These are phyloP conservation scores for Chaetodon auriga DNA, from an alignment of 2,113 vertebrate species.

Conservation along the genomic window DNA sequence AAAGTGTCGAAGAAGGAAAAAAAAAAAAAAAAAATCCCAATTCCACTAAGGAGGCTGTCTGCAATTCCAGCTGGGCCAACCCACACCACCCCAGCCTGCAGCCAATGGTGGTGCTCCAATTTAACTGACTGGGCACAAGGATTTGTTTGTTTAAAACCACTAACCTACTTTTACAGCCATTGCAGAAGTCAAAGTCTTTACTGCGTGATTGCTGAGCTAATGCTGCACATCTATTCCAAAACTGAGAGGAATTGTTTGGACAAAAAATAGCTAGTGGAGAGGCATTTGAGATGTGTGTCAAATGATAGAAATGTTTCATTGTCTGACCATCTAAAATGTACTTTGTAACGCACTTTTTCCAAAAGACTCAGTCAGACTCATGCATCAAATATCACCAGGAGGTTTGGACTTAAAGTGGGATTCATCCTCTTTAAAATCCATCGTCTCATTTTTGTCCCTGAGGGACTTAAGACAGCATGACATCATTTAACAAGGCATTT, in stretches of 20 bases:
- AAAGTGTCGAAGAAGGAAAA: constrained; percentile 60
- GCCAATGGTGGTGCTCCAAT: constrained; percentile 72
- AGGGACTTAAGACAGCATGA: constrained; percentile 3
- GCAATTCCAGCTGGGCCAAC: constrained; percentile 66
- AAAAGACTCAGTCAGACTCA: not conserved
- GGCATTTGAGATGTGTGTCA: constrained; percentile 16
- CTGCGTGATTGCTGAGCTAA: constrained; percentile 63
- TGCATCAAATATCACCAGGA: not conserved
- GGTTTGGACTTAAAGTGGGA: not conserved
- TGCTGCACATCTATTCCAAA: constrained; percentile 45
- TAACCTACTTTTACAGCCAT: constrained; percentile 79
- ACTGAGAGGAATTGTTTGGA: constrained; percentile 32
- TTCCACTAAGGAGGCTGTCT: constrained; percentile 45
- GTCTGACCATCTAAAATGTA: not conserved
- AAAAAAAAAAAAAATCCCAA: constrained; percentile 36
- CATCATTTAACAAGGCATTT: not conserved
- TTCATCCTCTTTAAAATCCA: constrained; percentile 12
- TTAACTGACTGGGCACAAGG: constrained; percentile 78
- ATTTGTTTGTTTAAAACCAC: constrained; percentile 80
- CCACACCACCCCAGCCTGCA: constrained; percentile 71
- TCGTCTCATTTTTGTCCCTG: not conserved
- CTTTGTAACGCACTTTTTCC: constrained; percentile 5
- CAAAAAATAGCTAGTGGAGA: constrained; percentile 20
- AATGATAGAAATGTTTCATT: constrained; percentile 5
- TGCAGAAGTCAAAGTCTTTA: constrained; percentile 62